Percentiles rank a stretch among this genome's conserved stretches.
phyloP scores from a whole-genome alignment of 2,797 vertebrate species.

The Nyctibius grandis region DNA sequence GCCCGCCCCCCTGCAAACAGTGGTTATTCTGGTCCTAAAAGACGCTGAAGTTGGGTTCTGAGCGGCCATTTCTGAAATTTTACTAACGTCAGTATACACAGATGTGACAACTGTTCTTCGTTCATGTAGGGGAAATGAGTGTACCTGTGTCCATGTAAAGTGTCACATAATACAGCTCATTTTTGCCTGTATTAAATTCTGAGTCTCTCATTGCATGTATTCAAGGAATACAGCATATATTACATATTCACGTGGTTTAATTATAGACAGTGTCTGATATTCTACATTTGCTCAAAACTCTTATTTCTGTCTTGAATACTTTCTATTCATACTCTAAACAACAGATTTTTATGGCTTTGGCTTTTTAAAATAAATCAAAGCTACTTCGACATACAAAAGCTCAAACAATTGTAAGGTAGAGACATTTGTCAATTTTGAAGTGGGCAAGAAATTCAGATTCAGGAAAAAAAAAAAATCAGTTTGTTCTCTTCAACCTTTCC shows the following conservation, averaged over 20 bases:
- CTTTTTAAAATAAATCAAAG: conserved; percentile 8
- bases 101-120: neutral
- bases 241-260: neutral
- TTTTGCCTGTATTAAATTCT: neutral
- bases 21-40: neutral
- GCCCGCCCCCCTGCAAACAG: neutral
- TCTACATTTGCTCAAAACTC: neutral
- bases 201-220: neutral
- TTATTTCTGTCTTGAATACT: neutral
- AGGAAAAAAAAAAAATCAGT: neutral
- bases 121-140: neutral
- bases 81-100: neutral
- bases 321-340: neutral
- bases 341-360: neutral
- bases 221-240: neutral
- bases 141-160: neutral
- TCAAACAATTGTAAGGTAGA: neutral
- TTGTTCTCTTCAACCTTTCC: neutral
- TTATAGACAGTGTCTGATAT: neutral
- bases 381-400: neutral
- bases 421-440: neutral
- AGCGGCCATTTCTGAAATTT: neutral
- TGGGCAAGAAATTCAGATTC: neutral
- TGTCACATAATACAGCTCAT: neutral
- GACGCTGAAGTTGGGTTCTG: neutral